Evolutionary conservation across 1,140 invertebrate species (phyloP), one percentile per base, ranked within the genome.

Genomic region (Belonocnema kinseyi): DNA sequence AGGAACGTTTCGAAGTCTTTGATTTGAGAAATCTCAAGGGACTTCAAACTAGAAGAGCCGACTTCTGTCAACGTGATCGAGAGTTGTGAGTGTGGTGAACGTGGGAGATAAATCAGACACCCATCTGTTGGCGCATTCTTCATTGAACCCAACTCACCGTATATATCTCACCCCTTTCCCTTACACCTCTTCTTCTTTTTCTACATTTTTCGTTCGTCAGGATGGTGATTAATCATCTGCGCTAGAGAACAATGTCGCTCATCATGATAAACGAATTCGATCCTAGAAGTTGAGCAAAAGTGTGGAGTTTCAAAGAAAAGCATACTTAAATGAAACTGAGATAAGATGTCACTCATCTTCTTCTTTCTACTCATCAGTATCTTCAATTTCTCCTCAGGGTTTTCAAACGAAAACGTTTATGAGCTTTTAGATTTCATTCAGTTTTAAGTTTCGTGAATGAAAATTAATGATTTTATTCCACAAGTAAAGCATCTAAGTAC

Each of bases 231-330:
- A 66, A 66, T 66, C 21, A 33, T 66, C 40, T 66, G 61, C 40
- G 33, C 61, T 40, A 8, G 61, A 14, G 40, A 66, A 66, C 61
- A 66, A 66, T 66, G 61, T 66, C 61, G 26, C 61, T 66, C 61
- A 40, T 66, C 61, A 66, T 40, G 33, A 33, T 66, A 66, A 66
- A 66, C 61, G 61, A 66, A 66, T 66, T 66, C 61, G 33, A 40
- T 66, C 13, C 14, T 33, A n/a, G 33, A 66, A 66, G 61, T 66
- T 66, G 40, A 66, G 33, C 21, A 16, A 33, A 61, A 66, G 4
- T 66, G 10, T 66, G 16, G 40, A 46, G 40, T 66, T 40, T 13
- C 33, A 8, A 40, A 33, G 40, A 66, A 66, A 33, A 66, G 0
- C 5, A 13, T 40, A 61, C 58, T 61, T 61, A 5, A 46, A 11